These are phyloP conservation scores for Tetrao urogallus DNA, from an alignment of 2,113 vertebrate genomes.

Conservation along the genomic window DNA sequence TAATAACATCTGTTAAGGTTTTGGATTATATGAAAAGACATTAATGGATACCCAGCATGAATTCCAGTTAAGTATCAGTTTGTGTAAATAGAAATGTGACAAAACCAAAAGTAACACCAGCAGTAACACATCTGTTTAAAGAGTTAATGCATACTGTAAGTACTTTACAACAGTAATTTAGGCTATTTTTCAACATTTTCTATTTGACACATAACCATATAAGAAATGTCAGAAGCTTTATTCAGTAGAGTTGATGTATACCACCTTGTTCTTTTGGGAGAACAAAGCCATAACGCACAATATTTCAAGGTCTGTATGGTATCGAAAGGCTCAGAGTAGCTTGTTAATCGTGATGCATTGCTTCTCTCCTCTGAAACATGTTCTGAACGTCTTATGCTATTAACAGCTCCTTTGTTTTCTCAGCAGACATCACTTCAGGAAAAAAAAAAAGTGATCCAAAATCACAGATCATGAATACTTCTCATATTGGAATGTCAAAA, in stretches of 20 bases:
- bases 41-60: constrained; percentile 52
- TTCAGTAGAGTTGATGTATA: constrained; percentile 38
- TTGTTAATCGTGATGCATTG: constrained; percentile 70
- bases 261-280: constrained; percentile 56
- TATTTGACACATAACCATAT: constrained; percentile 78
- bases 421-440: background rate
- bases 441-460: background rate
- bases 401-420: background rate
- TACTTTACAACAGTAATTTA: constrained; percentile 72
- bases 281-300: constrained; percentile 23
- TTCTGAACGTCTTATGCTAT: background rate
- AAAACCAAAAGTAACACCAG: constrained; percentile 71
- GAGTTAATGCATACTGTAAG: constrained; percentile 36
- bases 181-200: constrained; percentile 78
- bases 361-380: constrained; percentile 15
- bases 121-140: constrained; percentile 42
- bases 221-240: constrained; percentile 76
- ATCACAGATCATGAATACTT: background rate
- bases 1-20: constrained; percentile 22
- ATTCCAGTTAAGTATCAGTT: constrained; percentile 82
- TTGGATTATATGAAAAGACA: constrained; percentile 5
- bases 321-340: background rate
- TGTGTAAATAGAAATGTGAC: constrained; percentile 75
- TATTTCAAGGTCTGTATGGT: constrained; percentile 17
- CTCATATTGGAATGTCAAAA: background rate